Percentiles rank a stretch among this genome's conserved stretches.
Evolutionary conservation across 23 tunicate genomes (phyloP).

Genomic region (Phallusia fumigata): DNA sequence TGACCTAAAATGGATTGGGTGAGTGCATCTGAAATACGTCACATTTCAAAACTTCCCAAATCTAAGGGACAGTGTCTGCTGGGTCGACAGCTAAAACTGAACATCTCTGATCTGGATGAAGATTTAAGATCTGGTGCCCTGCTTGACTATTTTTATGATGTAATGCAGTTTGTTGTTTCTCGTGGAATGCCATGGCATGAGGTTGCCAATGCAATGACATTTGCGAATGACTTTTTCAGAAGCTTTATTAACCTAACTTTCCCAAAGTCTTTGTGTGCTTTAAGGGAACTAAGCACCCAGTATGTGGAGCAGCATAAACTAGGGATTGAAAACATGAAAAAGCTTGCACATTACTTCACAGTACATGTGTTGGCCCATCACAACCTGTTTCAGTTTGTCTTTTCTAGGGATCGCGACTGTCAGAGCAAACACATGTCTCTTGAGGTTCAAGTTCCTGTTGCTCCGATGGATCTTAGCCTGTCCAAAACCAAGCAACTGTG

Average conservation of each 20-base stretch:
- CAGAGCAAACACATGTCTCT: conserved; percentile 3
- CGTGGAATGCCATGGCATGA: conserved; percentile 84
- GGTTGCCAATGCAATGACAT: conserved; percentile 43
- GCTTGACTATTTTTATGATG: conserved; percentile 78
- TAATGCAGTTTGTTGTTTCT: conserved; percentile 47
- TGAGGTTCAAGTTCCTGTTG: conserved; percentile 49
- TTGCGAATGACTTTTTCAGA: conserved; percentile 53
- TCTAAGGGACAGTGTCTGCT: conserved; percentile 45
- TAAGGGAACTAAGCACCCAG: conserved; percentile 20
- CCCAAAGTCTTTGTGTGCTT: conserved; percentile 33
- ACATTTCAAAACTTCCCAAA: conserved; percentile 60
- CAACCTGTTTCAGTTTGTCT: conserved; percentile 77
- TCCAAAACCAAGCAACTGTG: conserved; percentile 56
- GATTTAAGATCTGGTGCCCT: conserved; percentile 60
- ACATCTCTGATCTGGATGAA: conserved; percentile 39
- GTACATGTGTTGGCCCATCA: conserved; percentile 44
- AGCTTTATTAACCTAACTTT: conserved; percentile 3
- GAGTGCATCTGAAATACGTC: conserved; percentile 23
- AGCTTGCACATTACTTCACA: conserved; percentile 40
- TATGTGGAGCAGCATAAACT: conserved; percentile 37
- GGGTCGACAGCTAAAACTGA: conserved; percentile 40
- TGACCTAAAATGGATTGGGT: conserved; percentile 23
- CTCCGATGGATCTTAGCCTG: conserved; percentile 23
- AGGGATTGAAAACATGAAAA: conserved; percentile 42
- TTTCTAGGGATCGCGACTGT: conserved; percentile 45